Evolutionary conservation across 2,888 invertebrate species (phyloP).

Genomic region (Amphipyra berbera): DNA sequence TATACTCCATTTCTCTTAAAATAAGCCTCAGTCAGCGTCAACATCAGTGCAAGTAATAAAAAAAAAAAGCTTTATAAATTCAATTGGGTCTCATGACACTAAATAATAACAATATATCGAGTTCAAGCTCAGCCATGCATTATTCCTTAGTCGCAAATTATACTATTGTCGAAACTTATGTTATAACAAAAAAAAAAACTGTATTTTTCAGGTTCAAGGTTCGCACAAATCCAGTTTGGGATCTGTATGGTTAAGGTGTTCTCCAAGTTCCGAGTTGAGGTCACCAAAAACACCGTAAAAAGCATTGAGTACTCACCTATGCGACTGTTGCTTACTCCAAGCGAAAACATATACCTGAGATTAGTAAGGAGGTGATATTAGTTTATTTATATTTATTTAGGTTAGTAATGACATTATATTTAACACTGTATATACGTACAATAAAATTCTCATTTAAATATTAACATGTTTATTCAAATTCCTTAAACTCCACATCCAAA

Average conservation of each 20-base stretch:
- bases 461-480: not conserved
- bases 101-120: no score
- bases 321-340: slow-evolving; percentile 57
- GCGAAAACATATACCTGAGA: slow-evolving; percentile 58
- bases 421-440: not conserved
- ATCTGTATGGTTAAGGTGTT: slow-evolving; percentile 66
- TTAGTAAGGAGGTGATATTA: slow-evolving; percentile 50
- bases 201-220: slow-evolving; percentile 66
- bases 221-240: slow-evolving; percentile 69
- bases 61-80: no score
- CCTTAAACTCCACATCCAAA: no score
- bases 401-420: not conserved
- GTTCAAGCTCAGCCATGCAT: no score
- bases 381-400: not conserved
- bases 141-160: no score
- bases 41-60: no score
- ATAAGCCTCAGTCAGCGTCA: no score
- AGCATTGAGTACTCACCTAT: slow-evolving; percentile 59
- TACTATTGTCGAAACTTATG: not conserved
- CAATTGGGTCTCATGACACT: no score
- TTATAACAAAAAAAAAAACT: not conserved
- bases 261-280: slow-evolving; percentile 64
- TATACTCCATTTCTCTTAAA: no score
- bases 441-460: not conserved
- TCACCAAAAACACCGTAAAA: slow-evolving; percentile 61